A percentile compares a stretch with the other conserved stretches of the same genome.
Conservation (phyloP, 2,113 vertebrate species). For the Oncorhynchus clarkii region DNA sequence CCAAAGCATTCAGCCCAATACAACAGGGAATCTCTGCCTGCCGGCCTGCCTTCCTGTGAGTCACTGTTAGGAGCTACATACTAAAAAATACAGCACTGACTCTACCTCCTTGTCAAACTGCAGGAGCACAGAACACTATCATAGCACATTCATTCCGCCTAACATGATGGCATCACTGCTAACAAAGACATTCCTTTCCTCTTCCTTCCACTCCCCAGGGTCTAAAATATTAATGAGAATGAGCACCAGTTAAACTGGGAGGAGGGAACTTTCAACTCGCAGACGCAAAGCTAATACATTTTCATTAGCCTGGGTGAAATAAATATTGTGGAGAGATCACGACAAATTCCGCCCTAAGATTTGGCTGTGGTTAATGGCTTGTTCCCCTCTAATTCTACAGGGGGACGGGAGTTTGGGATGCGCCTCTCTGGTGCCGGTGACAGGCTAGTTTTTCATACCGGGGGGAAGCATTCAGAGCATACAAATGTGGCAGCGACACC, state of each 20-base stretch:
- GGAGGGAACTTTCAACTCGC: background rate
- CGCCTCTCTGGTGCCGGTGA: slow-evolving; percentile 42
- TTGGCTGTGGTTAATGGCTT: slow-evolving; percentile 48
- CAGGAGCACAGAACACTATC: too few relatives aligned
- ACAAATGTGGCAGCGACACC: slow-evolving; percentile 66
- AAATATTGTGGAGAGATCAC: slow-evolving; percentile 45
- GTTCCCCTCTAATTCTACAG: slow-evolving; percentile 28
- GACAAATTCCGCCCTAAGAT: slow-evolving; percentile 38
- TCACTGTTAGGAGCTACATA: background rate
- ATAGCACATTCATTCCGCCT: slow-evolving; percentile 18
- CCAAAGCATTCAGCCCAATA: slow-evolving; percentile 44
- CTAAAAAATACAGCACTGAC: slow-evolving; percentile 13
- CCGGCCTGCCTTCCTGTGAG: too few relatives aligned
- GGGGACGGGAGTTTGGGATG: slow-evolving; percentile 43
- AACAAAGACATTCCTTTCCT: slow-evolving; percentile 18
- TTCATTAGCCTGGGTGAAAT: slow-evolving; percentile 46
- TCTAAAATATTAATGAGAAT: background rate
- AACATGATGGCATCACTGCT: slow-evolving; percentile 11
- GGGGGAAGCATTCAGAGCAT: slow-evolving; percentile 59
- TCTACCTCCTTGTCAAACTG: too few relatives aligned
- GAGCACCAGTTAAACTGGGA: slow-evolving; percentile 3
- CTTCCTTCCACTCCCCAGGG: slow-evolving; percentile 29
- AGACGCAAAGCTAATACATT: slow-evolving; percentile 39
- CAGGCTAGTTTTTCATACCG: slow-evolving; percentile 53
- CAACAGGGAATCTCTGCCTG: slow-evolving; percentile 20